phyloP scores from a whole-genome alignment of 2,888 invertebrate species.

The Orthosia gothica region DNA sequence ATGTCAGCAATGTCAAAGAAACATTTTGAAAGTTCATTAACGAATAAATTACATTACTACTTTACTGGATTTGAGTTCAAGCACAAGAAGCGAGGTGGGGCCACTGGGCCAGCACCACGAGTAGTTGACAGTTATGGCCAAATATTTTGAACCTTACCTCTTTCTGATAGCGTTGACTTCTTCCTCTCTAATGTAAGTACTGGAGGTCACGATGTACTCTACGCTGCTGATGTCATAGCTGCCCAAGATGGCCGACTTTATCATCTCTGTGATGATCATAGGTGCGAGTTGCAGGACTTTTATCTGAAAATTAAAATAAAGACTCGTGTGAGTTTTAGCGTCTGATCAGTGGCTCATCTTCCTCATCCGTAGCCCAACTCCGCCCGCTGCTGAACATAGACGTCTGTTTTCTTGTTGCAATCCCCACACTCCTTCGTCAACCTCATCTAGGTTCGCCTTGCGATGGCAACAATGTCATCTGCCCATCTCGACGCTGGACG shows the following conservation, averaged over 20 bases:
- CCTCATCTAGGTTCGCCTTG: too few relatives aligned
- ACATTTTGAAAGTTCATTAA: too few relatives aligned
- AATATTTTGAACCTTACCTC: conserved; percentile 28
- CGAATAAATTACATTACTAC: too few relatives aligned
- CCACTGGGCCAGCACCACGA: not conserved
- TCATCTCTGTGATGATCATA: conserved; percentile 59
- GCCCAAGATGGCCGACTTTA: conserved; percentile 58
- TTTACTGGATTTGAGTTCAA: too few relatives aligned
- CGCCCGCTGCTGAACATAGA: too few relatives aligned
- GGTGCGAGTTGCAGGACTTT: conserved; percentile 63
- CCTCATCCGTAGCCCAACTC: too few relatives aligned
- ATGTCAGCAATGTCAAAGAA: too few relatives aligned
- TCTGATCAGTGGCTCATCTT: too few relatives aligned
- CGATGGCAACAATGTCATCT: too few relatives aligned
- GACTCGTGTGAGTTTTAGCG: not conserved
- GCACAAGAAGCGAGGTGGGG: not conserved
- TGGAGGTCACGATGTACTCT: conserved; percentile 61
- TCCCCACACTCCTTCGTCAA: too few relatives aligned
- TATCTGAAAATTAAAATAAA: conserved; percentile 48
- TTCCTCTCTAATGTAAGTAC: conserved; percentile 61
- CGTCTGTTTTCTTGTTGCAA: too few relatives aligned
- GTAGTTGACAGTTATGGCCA: not conserved
- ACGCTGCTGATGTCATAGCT: conserved; percentile 65
- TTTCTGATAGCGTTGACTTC: conserved; percentile 52
- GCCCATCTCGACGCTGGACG: too few relatives aligned